Evolutionary conservation across 2,888 invertebrate genomes (phyloP).

Genomic region (Stramonita haemastoma): DNA sequence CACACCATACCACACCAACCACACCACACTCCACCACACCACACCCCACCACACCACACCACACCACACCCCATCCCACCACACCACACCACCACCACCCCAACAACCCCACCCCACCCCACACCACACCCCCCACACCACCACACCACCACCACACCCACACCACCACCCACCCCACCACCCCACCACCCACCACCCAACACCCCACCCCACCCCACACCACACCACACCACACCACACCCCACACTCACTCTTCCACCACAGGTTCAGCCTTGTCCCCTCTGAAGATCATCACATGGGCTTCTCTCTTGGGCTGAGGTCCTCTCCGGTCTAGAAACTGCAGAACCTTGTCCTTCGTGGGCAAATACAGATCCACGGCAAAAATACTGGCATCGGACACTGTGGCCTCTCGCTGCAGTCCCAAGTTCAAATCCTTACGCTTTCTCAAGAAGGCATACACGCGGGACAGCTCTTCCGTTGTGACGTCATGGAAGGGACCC

Average conservation of each 20-base stretch:
- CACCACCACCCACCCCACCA: no score
- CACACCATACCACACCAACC: no score
- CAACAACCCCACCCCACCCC: no score
- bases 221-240: background rate
- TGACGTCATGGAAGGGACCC: constrained; percentile 52
- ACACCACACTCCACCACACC: no score
- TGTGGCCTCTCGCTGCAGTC: constrained; percentile 31
- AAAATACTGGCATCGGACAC: constrained; percentile 48
- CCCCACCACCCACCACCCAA: no score
- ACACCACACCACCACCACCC: no score
- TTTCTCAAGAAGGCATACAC: constrained; percentile 43
- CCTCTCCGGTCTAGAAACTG: constrained; percentile 50
- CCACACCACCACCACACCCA: no score
- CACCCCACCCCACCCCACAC: background rate
- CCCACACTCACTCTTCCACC: constrained; percentile 56
- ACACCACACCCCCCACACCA: no score
- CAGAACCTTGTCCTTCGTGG: constrained; percentile 54
- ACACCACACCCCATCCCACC: no score
- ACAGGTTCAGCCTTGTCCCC: constrained; percentile 59
- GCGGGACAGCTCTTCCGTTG: constrained; percentile 47
- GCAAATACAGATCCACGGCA: constrained; percentile 51
- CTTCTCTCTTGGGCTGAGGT: constrained; percentile 58
- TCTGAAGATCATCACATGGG: constrained; percentile 62
- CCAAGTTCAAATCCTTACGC: constrained; percentile 48
- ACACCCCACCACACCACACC: no score